phyloP scores from a whole-genome alignment of 2,797 vertebrate species.

The Aselliscus stoliczkanus region DNA sequence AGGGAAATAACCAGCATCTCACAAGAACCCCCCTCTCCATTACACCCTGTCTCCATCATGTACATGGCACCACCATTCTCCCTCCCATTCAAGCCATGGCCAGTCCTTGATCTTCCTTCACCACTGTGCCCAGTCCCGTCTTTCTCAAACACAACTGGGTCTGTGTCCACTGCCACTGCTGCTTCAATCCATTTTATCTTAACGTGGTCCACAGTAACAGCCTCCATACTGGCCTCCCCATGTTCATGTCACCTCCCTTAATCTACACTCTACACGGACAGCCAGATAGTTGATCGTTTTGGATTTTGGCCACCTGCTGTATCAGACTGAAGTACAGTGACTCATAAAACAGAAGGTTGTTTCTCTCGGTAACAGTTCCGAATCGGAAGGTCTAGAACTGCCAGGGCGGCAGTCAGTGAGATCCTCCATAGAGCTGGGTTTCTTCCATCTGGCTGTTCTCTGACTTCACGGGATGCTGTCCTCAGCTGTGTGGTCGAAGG shows the following conservation, averaged over 20 bases:
- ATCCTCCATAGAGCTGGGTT: background rate
- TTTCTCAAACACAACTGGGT: background rate
- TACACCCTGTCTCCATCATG: background rate
- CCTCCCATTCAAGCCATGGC: background rate
- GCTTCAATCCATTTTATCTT: background rate
- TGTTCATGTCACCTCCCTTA: background rate
- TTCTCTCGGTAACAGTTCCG: background rate
- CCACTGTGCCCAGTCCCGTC: background rate
- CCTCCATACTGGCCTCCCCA: background rate
- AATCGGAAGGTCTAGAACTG: background rate
- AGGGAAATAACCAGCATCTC: background rate
- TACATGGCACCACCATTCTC: background rate
- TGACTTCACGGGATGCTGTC: background rate
- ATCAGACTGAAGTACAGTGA: background rate
- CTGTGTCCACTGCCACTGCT: background rate
- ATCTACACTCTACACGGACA: background rate
- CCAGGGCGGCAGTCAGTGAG: background rate
- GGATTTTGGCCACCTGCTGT: background rate
- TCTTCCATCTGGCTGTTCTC: background rate
- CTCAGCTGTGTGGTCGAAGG: background rate
- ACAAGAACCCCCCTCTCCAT: background rate
- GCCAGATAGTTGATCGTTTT: background rate
- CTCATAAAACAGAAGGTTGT: background rate
- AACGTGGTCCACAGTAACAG: background rate
- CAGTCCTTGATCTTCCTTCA: background rate